Evolutionary conservation across 2,113 vertebrate species (phyloP).

Genomic region (Dolichallabes microphthalmus): DNA sequence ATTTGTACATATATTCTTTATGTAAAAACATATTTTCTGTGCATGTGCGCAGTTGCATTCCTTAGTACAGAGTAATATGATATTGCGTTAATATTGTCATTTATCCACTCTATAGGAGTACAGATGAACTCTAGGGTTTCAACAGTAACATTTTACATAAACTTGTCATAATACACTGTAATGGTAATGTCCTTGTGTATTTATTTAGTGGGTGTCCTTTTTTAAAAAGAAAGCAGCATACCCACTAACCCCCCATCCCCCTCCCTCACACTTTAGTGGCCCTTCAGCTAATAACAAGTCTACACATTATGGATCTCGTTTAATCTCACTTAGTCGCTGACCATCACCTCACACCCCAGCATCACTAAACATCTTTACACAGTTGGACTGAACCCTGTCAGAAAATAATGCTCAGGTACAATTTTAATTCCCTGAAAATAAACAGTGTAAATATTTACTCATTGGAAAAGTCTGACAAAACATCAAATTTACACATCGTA

Average conservation of each 20-base stretch:
- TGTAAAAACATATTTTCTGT: constrained; percentile 79
- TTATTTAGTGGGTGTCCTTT: constrained; percentile 51
- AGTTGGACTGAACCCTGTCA: background rate
- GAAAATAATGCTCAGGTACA: background rate
- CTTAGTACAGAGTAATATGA: constrained; percentile 80
- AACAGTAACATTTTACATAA: constrained; percentile 73
- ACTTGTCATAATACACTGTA: constrained; percentile 64
- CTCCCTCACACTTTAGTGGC: background rate
- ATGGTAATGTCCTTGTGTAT: constrained; percentile 59
- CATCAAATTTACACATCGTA: background rate
- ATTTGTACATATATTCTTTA: constrained; percentile 79
- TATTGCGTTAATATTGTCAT: constrained; percentile 81
- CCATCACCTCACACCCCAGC: constrained; percentile 28
- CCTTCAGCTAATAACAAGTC: constrained; percentile 4
- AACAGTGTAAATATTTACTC: background rate
- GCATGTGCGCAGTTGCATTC: constrained; percentile 83
- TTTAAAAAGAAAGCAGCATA: constrained; percentile 45
- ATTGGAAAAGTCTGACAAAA: background rate
- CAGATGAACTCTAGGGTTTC: constrained; percentile 75
- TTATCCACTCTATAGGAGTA: constrained; percentile 79
- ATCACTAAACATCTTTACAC: constrained; percentile 20
- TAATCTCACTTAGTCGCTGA: constrained; percentile 18
- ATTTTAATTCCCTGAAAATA: background rate
- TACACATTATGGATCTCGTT: background rate
- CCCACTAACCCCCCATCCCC: constrained; percentile 26